Percentiles rank a stretch among this genome's conserved stretches.
These are phyloP conservation scores for Euphydryas editha DNA, from an alignment of 2,888 invertebrate genomes.

Conservation along the genomic window DNA sequence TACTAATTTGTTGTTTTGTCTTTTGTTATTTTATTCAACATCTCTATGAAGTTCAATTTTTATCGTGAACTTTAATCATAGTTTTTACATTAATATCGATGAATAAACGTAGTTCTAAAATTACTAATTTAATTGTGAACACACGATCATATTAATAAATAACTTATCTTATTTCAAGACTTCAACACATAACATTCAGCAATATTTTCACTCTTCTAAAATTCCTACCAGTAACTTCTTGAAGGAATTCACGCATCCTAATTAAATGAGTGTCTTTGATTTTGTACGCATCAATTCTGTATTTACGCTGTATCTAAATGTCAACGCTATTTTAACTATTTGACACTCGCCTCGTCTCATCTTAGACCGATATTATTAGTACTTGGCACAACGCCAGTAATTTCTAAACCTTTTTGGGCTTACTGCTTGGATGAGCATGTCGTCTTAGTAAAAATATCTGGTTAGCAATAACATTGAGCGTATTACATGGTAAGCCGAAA, in stretches of 20 bases:
- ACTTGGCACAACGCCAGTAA: slow-evolving; percentile 28
- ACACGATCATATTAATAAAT: no score
- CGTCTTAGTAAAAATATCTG: not conserved
- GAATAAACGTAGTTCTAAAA: no score
- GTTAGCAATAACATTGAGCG: not conserved
- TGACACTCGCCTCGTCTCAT: slow-evolving; percentile 29
- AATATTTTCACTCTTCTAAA: not conserved
- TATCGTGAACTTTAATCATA: no score
- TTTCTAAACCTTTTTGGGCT: slow-evolving; percentile 25
- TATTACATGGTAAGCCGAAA: no score
- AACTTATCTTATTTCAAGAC: no score
- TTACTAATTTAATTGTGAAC: no score
- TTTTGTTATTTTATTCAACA: no score
- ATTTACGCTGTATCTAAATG: slow-evolving; percentile 13
- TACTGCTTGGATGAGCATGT: slow-evolving; percentile 12
- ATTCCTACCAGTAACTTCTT: no score
- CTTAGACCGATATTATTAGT: slow-evolving; percentile 25
- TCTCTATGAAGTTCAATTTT: no score
- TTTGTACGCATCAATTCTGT: not conserved
- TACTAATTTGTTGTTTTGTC: no score
- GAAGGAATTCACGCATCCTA: not conserved
- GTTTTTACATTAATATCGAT: no score
- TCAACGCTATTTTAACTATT: slow-evolving; percentile 24
- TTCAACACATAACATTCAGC: not conserved
- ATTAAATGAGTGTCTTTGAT: not conserved